These are phyloP conservation scores for Sparidentex hasta DNA, from an alignment of 2,797 vertebrate species.

Conservation along the genomic window DNA sequence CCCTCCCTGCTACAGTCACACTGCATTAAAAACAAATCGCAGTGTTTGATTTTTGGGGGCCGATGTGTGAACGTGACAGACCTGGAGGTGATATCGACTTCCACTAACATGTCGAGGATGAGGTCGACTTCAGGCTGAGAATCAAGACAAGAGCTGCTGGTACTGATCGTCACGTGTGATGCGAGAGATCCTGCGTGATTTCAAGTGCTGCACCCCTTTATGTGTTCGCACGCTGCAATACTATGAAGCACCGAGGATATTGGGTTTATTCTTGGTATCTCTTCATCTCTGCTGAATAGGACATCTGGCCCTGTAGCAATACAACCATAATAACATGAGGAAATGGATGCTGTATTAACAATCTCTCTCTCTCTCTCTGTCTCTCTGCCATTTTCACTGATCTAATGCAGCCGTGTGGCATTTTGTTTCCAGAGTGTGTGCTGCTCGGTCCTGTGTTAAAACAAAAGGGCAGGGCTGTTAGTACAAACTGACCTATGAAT, in stretches of 20 bases:
- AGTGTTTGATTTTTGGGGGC: background rate
- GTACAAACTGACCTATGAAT: conserved; percentile 50
- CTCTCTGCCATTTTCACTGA: conserved; percentile 51
- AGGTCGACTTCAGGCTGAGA: conserved; percentile 22
- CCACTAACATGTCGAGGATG: conserved; percentile 7
- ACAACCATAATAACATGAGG: conserved; percentile 52
- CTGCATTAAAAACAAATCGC: background rate
- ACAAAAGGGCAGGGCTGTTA: conserved; percentile 54
- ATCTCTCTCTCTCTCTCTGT: conserved; percentile 33
- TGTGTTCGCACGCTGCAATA: conserved; percentile 33
- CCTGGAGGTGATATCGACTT: conserved; percentile 21
- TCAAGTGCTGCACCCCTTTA: conserved; percentile 15
- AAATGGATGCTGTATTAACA: conserved; percentile 61
- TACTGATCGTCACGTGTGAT: conserved; percentile 28
- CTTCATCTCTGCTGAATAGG: conserved; percentile 71
- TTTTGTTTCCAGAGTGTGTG: conserved; percentile 47
- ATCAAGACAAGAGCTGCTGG: conserved; percentile 25
- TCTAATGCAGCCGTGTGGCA: conserved; percentile 36
- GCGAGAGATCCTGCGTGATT: conserved; percentile 2
- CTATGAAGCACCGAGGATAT: conserved; percentile 41
- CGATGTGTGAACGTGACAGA: background rate
- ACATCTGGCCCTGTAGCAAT: conserved; percentile 73
- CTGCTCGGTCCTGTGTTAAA: conserved; percentile 41
- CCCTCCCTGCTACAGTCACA: background rate
- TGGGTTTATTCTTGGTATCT: conserved; percentile 70